phyloP scores from a whole-genome alignment of 2,113 vertebrate genomes.

The Alosa alosa region DNA sequence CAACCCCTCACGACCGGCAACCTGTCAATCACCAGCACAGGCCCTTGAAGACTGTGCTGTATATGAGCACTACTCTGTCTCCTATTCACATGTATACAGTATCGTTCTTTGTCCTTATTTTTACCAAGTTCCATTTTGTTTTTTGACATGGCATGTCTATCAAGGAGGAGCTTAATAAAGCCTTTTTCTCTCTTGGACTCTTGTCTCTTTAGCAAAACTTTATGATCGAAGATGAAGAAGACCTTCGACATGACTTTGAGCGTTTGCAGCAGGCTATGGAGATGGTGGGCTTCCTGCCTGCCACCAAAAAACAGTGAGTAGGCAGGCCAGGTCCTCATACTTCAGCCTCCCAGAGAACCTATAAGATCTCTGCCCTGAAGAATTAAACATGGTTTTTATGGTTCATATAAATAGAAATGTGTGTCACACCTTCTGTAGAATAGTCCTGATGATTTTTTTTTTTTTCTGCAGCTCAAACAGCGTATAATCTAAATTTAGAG shows the following conservation, averaged over 20 bases:
- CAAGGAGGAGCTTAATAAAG: background rate
- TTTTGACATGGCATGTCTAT: background rate
- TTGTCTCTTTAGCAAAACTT: conserved; percentile 83
- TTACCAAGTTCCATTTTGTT: background rate
- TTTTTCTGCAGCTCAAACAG: background rate
- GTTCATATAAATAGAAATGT: background rate
- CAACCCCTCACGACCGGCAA: no score
- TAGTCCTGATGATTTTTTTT: conserved; percentile 28
- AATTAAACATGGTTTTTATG: background rate
- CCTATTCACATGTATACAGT: background rate
- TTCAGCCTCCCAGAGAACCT: background rate
- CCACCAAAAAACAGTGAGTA: conserved; percentile 92
- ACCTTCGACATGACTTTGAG: conserved; percentile 92
- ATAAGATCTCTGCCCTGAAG: no score
- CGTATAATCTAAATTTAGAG: background rate
- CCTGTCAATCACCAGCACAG: background rate
- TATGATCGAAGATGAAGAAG: conserved; percentile 95
- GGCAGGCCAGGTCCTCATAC: background rate
- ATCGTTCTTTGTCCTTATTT: background rate
- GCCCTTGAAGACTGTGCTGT: background rate
- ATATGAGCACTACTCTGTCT: background rate
- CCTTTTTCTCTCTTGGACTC: background rate
- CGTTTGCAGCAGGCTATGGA: conserved; percentile 98
- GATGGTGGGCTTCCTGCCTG: conserved; percentile 97
- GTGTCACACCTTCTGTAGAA: background rate